These are phyloP conservation scores for Urocynchramus pylzowi DNA, from an alignment of 2,113 vertebrate genomes.

Conservation along the genomic window DNA sequence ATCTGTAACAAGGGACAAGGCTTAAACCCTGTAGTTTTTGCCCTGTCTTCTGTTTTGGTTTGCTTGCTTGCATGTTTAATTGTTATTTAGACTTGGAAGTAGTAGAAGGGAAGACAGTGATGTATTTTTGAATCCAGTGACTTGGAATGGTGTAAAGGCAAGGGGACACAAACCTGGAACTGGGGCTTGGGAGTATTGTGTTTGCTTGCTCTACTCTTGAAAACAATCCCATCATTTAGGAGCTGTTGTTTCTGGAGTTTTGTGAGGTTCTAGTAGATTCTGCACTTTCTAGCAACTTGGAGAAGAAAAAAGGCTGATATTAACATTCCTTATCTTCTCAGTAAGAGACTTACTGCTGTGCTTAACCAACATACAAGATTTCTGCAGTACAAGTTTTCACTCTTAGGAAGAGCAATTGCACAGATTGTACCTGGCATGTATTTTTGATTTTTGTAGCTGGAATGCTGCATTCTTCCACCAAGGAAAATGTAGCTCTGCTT, in stretches of 20 bases:
- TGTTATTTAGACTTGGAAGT: not conserved
- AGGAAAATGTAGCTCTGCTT: not conserved
- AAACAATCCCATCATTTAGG: not conserved
- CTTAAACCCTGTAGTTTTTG: not conserved
- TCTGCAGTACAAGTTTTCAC: not conserved
- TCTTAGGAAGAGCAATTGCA: not conserved
- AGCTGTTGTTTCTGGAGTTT: not conserved
- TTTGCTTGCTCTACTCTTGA: not conserved
- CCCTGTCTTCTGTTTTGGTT: not conserved
- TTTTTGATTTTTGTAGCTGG: not conserved
- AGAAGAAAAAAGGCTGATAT: not conserved
- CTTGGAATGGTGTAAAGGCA: not conserved
- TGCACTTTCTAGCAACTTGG: not conserved
- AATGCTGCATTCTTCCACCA: not conserved
- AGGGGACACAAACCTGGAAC: not conserved
- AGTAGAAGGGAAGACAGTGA: not conserved
- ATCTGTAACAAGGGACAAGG: not conserved
- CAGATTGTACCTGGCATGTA: not conserved
- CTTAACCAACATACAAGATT: not conserved
- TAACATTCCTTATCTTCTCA: not conserved
- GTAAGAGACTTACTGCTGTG: not conserved
- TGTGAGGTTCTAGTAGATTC: not conserved
- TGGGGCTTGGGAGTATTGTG: rapidly evolving
- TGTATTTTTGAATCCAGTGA: not conserved
- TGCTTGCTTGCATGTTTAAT: not conserved